A percentile compares a stretch with the other conserved stretches of the same genome.
Conservation (phyloP, 2,113 vertebrate genomes). For the Pterocles orientalis region DNA sequence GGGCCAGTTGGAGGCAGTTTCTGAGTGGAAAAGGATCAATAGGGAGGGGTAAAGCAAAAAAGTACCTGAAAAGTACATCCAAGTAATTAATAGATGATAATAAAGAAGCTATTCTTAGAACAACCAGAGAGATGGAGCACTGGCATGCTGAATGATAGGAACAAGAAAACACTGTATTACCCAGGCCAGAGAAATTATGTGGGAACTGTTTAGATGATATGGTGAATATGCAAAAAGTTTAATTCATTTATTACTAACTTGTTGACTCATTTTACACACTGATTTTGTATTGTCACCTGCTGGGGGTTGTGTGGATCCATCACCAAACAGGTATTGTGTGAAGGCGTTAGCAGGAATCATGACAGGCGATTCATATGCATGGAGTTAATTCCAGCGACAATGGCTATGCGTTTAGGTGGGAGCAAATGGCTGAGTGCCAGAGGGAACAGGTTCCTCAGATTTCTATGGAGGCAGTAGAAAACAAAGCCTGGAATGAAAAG, state of each 20-base stretch:
- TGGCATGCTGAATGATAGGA: background rate
- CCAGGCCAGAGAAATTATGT: background rate
- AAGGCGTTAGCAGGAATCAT: background rate
- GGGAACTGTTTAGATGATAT: background rate
- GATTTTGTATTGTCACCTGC: background rate
- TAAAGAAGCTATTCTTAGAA: background rate
- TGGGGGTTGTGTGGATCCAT: background rate
- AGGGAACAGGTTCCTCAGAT: background rate
- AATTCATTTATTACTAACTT: background rate
- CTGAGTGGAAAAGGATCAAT: background rate
- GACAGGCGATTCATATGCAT: background rate
- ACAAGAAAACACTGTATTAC: background rate
- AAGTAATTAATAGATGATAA: background rate
- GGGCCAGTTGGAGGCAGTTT: background rate
- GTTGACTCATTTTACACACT: background rate
- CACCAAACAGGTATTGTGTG: background rate
- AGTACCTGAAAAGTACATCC: background rate
- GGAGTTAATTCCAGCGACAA: background rate
- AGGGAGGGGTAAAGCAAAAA: background rate
- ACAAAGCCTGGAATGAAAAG: background rate
- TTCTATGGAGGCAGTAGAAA: background rate
- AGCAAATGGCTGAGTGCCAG: background rate
- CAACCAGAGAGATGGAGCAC: background rate
- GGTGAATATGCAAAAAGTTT: background rate
- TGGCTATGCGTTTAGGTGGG: background rate